Evolutionary conservation across 1,140 invertebrate species (phyloP), one percentile per base, ranked within the genome.

Genomic region (Vanessa atalanta): DNA sequence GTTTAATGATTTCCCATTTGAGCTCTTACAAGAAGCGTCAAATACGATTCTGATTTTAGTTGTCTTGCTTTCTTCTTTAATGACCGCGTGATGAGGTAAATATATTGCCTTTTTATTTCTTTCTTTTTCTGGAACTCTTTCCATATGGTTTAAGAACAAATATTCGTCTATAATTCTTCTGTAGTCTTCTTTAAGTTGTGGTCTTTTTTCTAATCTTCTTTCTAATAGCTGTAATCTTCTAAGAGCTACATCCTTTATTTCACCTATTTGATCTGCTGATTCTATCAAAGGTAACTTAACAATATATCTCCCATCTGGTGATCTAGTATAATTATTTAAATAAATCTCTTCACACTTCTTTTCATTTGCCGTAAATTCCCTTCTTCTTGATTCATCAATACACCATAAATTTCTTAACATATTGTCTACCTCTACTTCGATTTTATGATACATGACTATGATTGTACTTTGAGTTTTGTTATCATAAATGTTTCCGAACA

Each of bases 331-430:
- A 26, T 26, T 61, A 61, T 12, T 61, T 37, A 31, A 31, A 14
- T 61, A 61, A 61, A 31, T 61, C 60, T 61, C 60, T 61, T 37
- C 60, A 37, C 60, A 61, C 26, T 61, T 26, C 26, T 37, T 37
- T 37, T 37, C 60, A 31, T 6, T 16, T 14, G 5, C n/a, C 9
- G 51, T 55, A 16, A 55, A 55, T 7, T 16, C 16, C 51, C 16
- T 55, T 55, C n/a, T 37, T 61, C 12, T 61, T 61, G 26, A 37
- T 61, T 37, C 26, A 14, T 61, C 26, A 13, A 26, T 61, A 61
- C 60, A 12, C 60, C 60, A 26, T 31, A 61, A 61, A 37, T 61
- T 61, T 61, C 26, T 61, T 37, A 31, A 61, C 23, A 61, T 61
- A 61, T 61, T 61, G 12, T 61, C 60, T 61, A 31, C 60, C 60